Percentiles rank a stretch among this genome's conserved stretches.
phyloP scores from a whole-genome alignment of 2,113 vertebrate genomes.

The Anguilla japonica region DNA sequence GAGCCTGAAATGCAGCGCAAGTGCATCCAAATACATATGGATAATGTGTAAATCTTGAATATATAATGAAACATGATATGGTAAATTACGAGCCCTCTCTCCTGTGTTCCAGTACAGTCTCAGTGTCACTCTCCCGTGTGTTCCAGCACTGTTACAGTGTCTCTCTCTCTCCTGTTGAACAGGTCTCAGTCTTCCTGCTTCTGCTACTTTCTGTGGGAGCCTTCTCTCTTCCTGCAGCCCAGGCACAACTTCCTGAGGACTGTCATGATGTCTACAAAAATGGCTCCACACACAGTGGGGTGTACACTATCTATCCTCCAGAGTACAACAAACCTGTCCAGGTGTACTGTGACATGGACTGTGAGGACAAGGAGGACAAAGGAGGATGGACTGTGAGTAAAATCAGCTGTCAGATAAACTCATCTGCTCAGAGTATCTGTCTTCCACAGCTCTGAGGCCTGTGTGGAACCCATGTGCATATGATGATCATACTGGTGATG shows the following conservation, averaged over 20 bases:
- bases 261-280: constrained; percentile 47
- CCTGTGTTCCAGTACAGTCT: not conserved
- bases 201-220: not conserved
- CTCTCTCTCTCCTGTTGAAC: not conserved
- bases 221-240: not conserved
- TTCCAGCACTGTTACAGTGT: not conserved
- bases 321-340: constrained; percentile 67
- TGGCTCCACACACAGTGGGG: constrained; percentile 55
- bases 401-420: not conserved
- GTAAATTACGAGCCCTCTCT: too few species aligned
- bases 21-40: too few species aligned
- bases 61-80: too few species aligned
- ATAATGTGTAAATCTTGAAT: too few species aligned
- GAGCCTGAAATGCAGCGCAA: too few species aligned
- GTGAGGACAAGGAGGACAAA: constrained; percentile 51
- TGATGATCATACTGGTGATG: not conserved
- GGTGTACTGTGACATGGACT: constrained; percentile 76
- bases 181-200: not conserved
- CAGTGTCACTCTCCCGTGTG: not conserved
- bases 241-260: constrained; percentile 30
- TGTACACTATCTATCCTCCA: constrained; percentile 73
- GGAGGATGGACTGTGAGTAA: constrained; percentile 59
- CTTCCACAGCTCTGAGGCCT: not conserved
- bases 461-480: not conserved
- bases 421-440: not conserved